Conservation (phyloP, 2,888 invertebrate genomes). For the Sisyra terminalis region DNA sequence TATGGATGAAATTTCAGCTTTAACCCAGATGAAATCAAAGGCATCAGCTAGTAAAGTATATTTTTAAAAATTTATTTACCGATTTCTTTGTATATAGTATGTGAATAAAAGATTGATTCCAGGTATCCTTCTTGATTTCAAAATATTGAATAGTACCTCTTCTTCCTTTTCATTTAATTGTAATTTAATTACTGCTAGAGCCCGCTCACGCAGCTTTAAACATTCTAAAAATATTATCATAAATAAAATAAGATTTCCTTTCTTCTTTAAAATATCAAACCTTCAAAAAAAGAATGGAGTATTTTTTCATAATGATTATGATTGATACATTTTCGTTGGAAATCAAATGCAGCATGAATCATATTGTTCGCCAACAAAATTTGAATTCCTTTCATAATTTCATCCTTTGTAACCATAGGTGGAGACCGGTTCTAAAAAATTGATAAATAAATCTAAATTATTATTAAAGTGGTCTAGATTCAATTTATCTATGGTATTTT, state of each 20-base stretch:
- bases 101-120: constrained; percentile 50
- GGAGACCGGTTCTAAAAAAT: constrained; percentile 25
- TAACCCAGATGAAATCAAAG: no score
- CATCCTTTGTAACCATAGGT: constrained; percentile 21
- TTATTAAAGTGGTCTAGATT: no score
- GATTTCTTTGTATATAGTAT: constrained; percentile 45
- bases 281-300: constrained; percentile 42
- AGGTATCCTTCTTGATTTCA: constrained; percentile 36
- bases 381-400: constrained; percentile 38
- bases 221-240: constrained; percentile 29
- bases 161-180: constrained; percentile 47
- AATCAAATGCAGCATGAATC: constrained; percentile 47
- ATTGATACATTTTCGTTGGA: constrained; percentile 37
- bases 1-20: no score
- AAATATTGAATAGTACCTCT: constrained; percentile 44
- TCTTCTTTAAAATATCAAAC: constrained; percentile 21
- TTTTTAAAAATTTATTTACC: constrained; percentile 15
- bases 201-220: constrained; percentile 34
- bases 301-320: constrained; percentile 29
- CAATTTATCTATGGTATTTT: no score
- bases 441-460: constrained; percentile 21
- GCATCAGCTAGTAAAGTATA: constrained; percentile 13
- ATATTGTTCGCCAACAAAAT: constrained; percentile 45
- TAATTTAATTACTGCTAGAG: constrained; percentile 39
- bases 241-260: background rate